phyloP scores from a whole-genome alignment of 2,797 vertebrate genomes.

The Acestrorhynchus altus region DNA sequence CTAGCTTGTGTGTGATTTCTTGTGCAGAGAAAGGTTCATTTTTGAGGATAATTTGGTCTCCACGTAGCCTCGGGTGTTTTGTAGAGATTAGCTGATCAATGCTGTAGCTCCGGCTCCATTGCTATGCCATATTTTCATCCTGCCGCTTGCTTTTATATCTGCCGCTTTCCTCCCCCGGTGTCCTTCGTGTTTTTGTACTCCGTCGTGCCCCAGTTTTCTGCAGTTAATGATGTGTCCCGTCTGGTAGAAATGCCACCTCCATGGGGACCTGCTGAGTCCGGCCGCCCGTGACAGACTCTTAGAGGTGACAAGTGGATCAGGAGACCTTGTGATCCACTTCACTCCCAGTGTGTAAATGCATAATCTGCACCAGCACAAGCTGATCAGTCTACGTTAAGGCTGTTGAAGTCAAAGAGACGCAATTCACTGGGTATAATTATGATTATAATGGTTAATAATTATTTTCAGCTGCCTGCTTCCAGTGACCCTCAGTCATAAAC shows the following conservation, averaged over 20 bases:
- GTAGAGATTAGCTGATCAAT: background rate
- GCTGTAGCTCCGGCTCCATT: background rate
- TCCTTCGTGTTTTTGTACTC: background rate
- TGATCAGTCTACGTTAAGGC: background rate
- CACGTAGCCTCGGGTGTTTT: background rate
- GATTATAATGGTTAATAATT: too few species aligned
- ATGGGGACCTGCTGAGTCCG: conserved; percentile 80
- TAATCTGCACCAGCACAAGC: background rate
- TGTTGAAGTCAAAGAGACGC: background rate
- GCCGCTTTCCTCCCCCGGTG: background rate
- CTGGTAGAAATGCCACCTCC: conserved; percentile 90
- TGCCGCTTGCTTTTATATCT: background rate
- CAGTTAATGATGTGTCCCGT: conserved; percentile 94
- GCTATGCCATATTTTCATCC: background rate
- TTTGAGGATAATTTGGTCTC: background rate
- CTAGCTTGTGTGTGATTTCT: background rate
- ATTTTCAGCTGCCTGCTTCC: too few species aligned
- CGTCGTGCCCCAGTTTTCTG: conserved; percentile 14
- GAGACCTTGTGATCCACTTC: conserved; percentile 70
- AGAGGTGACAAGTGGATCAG: conserved; percentile 80
- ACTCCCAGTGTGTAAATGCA: conserved; percentile 22
- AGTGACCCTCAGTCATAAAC: too few species aligned
- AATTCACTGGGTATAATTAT: too few species aligned
- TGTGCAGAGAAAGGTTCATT: background rate
- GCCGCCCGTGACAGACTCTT: conserved; percentile 84